Percentiles rank a stretch among this genome's conserved stretches.
Evolutionary conservation across 2,888 invertebrate genomes (phyloP).

Genomic region (Dysmachus trigonus): DNA sequence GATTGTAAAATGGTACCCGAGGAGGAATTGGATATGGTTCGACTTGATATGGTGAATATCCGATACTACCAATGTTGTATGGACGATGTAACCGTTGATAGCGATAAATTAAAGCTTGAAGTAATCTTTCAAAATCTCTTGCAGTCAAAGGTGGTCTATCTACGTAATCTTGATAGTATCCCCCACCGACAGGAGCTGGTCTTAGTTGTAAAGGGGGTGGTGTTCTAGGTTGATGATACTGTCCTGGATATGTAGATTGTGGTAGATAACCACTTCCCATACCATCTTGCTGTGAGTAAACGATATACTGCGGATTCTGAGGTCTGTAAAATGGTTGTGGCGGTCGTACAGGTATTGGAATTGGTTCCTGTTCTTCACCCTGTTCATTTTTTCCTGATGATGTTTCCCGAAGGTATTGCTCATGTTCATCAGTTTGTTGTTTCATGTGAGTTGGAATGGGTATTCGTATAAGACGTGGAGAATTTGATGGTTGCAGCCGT

Average conservation of each 20-base stretch:
- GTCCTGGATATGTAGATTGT: constrained; percentile 55
- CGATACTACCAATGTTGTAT: not conserved
- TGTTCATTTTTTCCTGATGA: constrained; percentile 52
- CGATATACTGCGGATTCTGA: constrained; percentile 41
- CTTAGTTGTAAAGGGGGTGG: constrained; percentile 48
- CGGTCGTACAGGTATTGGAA: constrained; percentile 43
- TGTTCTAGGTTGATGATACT: constrained; percentile 54
- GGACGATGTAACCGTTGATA: constrained; percentile 69
- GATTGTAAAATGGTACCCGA: constrained; percentile 47
- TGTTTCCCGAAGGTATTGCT: constrained; percentile 55
- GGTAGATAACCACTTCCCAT: constrained; percentile 55
- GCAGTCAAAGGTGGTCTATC: constrained; percentile 74
- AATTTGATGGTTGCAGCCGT: constrained; percentile 56
- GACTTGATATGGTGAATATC: constrained; percentile 43
- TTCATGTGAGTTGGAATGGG: constrained; percentile 54
- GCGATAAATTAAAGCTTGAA: constrained; percentile 72
- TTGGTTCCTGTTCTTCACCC: constrained; percentile 44
- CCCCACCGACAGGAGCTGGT: not conserved
- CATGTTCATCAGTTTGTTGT: constrained; percentile 51
- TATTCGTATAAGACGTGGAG: constrained; percentile 58
- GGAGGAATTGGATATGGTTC: constrained; percentile 39
- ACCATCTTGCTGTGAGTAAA: constrained; percentile 59
- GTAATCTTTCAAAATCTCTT: constrained; percentile 73
- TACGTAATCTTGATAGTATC: constrained; percentile 67
- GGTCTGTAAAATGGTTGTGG: constrained; percentile 45